Conservation (phyloP, 2,888 invertebrate species). For the Catocala fraxini region DNA sequence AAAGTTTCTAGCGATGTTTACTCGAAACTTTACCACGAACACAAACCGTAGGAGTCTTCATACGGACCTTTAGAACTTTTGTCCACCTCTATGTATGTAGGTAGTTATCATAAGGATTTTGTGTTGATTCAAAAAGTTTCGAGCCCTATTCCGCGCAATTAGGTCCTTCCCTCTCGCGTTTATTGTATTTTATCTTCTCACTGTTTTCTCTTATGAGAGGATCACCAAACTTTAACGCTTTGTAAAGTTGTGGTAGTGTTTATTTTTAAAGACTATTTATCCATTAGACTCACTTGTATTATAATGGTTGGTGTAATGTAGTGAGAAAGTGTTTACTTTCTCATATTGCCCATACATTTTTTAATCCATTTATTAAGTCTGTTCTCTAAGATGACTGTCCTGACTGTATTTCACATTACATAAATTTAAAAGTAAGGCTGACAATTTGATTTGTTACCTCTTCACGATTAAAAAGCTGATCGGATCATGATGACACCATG, state of each 20-base stretch:
- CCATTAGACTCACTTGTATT: neutral
- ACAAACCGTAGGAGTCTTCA: slow-evolving; percentile 47
- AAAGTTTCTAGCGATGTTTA: slow-evolving; percentile 50
- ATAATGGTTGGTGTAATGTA: neutral
- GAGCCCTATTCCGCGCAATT: slow-evolving; percentile 41
- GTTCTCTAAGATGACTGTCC: no score
- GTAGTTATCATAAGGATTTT: slow-evolving; percentile 51
- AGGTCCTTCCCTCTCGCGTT: slow-evolving; percentile 18
- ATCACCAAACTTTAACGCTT: neutral
- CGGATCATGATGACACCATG: no score
- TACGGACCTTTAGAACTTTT: slow-evolving; percentile 51
- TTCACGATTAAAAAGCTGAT: no score
- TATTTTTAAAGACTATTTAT: neutral
- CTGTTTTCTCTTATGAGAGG: neutral
- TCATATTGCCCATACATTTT: no score
- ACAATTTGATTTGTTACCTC: no score
- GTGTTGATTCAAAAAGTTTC: slow-evolving; percentile 56
- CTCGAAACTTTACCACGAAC: slow-evolving; percentile 47
- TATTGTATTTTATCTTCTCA: slow-evolving; percentile 7
- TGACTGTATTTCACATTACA: no score
- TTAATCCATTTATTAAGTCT: no score
- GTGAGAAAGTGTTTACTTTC: neutral
- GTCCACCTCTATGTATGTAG: slow-evolving; percentile 44
- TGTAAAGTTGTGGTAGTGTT: no score
- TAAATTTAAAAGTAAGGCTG: no score